A percentile compares a stretch with the other conserved stretches of the same genome.
These are phyloP conservation scores for Numida meleagris DNA, from an alignment of 2,113 vertebrate genomes.

Conservation along the genomic window DNA sequence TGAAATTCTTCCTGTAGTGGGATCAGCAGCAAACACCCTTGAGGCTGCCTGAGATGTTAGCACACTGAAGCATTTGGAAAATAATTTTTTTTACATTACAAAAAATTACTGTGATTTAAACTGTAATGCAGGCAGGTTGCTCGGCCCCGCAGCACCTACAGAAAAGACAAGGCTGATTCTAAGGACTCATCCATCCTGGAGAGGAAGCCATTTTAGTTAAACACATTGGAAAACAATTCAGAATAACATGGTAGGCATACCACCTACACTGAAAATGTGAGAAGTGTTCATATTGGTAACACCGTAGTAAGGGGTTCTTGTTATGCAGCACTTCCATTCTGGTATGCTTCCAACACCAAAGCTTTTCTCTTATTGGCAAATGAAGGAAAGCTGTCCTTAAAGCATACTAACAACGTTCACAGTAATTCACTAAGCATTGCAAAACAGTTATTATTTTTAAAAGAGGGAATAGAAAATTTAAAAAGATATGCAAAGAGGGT, in stretches of 20 bases:
- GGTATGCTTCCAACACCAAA: conserved; percentile 36
- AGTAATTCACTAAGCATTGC: conserved; percentile 2
- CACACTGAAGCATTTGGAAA: neutral
- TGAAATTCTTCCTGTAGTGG: neutral
- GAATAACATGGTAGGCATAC: conserved; percentile 37
- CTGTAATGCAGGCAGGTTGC: neutral
- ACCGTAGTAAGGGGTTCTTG: conserved; percentile 44
- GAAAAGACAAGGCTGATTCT: neutral
- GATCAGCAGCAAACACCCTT: neutral
- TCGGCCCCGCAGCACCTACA: neutral
- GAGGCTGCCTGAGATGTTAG: neutral
- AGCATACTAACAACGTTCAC: neutral
- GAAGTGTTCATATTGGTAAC: conserved; percentile 45
- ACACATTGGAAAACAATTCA: conserved; percentile 20
- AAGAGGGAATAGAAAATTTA: neutral
- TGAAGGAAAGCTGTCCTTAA: conserved; percentile 47
- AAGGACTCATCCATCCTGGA: neutral
- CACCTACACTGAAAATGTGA: conserved; percentile 49
- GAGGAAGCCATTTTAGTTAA: conserved; percentile 42
- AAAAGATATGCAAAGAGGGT: neutral
- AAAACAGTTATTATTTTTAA: conserved; percentile 25
- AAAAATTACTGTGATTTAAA: neutral
- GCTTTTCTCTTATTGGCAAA: neutral
- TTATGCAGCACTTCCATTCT: conserved; percentile 48
- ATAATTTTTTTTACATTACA: neutral